Evolutionary conservation across 2,888 invertebrate species (phyloP).

Genomic region (Drosophila parthenogenetica): DNA sequence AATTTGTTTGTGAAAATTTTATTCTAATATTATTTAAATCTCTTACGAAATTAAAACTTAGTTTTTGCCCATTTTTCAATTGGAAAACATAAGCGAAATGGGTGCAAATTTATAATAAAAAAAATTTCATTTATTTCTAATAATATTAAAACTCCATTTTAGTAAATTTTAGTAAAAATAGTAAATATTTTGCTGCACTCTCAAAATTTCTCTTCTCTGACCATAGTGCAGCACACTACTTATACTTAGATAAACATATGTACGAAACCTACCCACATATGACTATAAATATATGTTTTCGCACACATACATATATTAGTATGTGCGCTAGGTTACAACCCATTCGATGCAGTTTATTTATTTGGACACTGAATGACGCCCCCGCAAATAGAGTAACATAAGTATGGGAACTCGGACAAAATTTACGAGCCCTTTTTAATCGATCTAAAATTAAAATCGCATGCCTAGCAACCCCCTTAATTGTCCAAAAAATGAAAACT

Average conservation of each 20-base stretch:
- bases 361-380: slow-evolving; percentile 71
- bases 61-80: too few species aligned
- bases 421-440: slow-evolving; percentile 76
- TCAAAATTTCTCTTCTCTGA: too few species aligned
- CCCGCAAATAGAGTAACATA: slow-evolving; percentile 18
- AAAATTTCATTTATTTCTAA: too few species aligned
- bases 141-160: too few species aligned
- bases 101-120: too few species aligned
- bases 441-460: slow-evolving; percentile 76
- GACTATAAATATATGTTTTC: not conserved
- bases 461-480: slow-evolving; percentile 62
- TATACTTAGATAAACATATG: slow-evolving; percentile 32
- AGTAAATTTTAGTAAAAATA: too few species aligned
- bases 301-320: not conserved
- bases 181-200: too few species aligned
- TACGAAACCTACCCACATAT: slow-evolving; percentile 9
- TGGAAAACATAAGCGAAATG: too few species aligned
- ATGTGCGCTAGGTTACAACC: slow-evolving; percentile 16
- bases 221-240: not conserved
- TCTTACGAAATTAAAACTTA: too few species aligned
- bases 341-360: slow-evolving; percentile 69
- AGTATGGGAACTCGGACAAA: slow-evolving; percentile 21
- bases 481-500: slow-evolving; percentile 1
- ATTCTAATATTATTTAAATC: too few species aligned
- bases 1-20: too few species aligned